Conservation (phyloP, 30 jellyfish, hydroid and myxozoan species). For the Clytia hemisphaerica region DNA sequence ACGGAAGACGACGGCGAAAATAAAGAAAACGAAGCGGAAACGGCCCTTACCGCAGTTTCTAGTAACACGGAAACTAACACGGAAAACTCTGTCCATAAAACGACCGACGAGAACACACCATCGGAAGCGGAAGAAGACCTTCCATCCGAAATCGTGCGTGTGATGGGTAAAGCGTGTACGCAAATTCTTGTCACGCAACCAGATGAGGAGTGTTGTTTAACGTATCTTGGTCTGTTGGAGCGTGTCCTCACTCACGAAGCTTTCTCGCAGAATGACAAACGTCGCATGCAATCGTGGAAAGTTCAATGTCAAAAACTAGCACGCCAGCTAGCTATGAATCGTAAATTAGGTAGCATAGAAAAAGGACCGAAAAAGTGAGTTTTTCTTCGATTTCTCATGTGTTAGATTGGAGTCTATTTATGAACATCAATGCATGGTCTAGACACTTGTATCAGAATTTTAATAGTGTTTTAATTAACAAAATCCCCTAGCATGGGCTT, state of each 20-base stretch:
- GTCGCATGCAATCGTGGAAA: constrained; percentile 88
- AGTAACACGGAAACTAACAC: constrained; percentile 19
- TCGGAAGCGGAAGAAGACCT: constrained; percentile 88
- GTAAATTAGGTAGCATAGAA: constrained; percentile 91
- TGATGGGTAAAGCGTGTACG: constrained; percentile 98
- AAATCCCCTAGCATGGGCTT: no score
- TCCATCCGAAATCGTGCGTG: constrained; percentile 83
- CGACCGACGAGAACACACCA: no score
- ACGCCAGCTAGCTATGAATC: constrained; percentile 79
- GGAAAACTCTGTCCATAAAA: constrained; percentile 51
- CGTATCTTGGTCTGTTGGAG: constrained; percentile 80
- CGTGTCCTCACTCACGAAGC: constrained; percentile 96
- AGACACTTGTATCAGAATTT: not conserved
- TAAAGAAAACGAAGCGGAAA: constrained; percentile 32
- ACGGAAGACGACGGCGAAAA: constrained; percentile 46
- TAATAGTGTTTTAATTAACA: no score
- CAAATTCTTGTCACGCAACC: constrained; percentile 91
- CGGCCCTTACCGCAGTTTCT: not conserved
- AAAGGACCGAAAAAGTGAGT: constrained; percentile 83
- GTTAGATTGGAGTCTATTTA: not conserved
- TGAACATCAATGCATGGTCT: not conserved
- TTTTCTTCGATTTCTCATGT: not conserved
- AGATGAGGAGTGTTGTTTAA: constrained; percentile 89
- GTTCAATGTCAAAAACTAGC: constrained; percentile 88
- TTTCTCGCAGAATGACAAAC: constrained; percentile 68